Evolutionary conservation across 2,888 invertebrate genomes (phyloP).

Genomic region (Taenaris catops): DNA sequence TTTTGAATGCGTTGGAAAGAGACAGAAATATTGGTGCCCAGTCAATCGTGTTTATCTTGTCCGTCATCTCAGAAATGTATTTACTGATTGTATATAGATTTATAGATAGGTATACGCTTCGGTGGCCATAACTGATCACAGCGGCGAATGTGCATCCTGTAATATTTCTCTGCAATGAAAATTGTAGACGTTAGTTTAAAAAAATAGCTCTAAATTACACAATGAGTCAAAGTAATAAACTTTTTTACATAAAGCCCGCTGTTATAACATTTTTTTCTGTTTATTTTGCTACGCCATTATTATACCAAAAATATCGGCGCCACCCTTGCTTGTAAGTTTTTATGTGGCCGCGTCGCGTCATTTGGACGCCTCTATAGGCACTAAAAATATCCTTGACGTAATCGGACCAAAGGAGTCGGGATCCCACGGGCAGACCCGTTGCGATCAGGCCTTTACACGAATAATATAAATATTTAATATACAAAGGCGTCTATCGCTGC

Average conservation of each 20-base stretch:
- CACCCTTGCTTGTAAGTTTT: slow-evolving; percentile 62
- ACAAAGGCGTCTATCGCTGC: slow-evolving; percentile 51
- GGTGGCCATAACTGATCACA: slow-evolving; percentile 61
- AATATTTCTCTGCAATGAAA: slow-evolving; percentile 10
- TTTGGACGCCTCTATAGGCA: slow-evolving; percentile 40
- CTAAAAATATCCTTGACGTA: slow-evolving; percentile 74
- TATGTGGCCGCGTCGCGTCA: slow-evolving; percentile 57
- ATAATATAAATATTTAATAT: slow-evolving; percentile 70
- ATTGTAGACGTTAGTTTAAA: too few species aligned
- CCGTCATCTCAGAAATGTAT: slow-evolving; percentile 61
- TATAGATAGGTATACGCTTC: slow-evolving; percentile 37
- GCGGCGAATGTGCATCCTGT: slow-evolving; percentile 56
- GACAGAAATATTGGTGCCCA: slow-evolving; percentile 40
- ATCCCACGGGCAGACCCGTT: slow-evolving; percentile 50
- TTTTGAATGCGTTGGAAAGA: slow-evolving; percentile 38
- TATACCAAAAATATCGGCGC: slow-evolving; percentile 40
- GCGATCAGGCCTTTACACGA: slow-evolving; percentile 35
- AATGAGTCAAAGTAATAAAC: too few species aligned
- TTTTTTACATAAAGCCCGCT: too few species aligned
- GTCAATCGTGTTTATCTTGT: slow-evolving; percentile 67
- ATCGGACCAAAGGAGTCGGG: slow-evolving; percentile 37
- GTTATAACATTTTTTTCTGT: too few species aligned
- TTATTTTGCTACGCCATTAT: slow-evolving; percentile 7
- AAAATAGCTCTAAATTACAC: too few species aligned
- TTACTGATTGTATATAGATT: slow-evolving; percentile 44